Evolutionary conservation across 2,888 invertebrate genomes (phyloP), one percentile per base, ranked within the genome.

Genomic region (Pyrochroa serraticornis): DNA sequence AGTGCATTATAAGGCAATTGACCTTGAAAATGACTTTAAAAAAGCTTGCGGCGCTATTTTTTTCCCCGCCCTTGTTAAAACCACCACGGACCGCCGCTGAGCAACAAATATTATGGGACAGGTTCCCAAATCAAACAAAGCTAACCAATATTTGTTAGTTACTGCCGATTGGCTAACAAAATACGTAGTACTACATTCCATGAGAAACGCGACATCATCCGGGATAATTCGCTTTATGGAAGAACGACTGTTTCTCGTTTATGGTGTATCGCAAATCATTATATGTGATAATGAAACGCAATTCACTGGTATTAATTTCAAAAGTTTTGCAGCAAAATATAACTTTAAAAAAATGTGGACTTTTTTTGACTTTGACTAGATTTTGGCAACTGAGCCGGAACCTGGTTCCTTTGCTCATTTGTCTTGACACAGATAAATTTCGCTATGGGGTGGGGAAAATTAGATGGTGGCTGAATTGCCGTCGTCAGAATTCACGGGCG

Each of bases 251-350:
- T 43, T 51, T 34, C 13, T 51, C n/a, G 31, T 54, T 1, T 62
- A 44, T 51, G 63, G 67, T 10, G 62, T 59, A 7, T 63, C 65
- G 5, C 56, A 63, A 30, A 31, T 62, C 8, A 36, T 67, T 14
- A 54, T 64, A 9, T 56, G 50, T 38, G 65, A 65, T 41, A 68
- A 66, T 50, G 62, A 62, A 31, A 22, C 43, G 0, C 65, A 62
- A 44, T 63, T 59, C 30, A 32, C 43, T 7, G 44, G 50, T 3
- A 33, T 49, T 12, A 14, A 37, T n/a, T 58, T 61, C 31, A 53
- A 52, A 49, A 47, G 49, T 1, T 8, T 62, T 7, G 34, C 44
- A 7, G 39, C 46, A n/a, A n/a, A n/a, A 36, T 59, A 55, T 33
- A 31, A 62, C 3, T 55, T 57, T 7, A 36, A 51, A 31, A 60